Evolutionary conservation across 2,797 vertebrate species (phyloP).

Genomic region (Balearica regulorum): DNA sequence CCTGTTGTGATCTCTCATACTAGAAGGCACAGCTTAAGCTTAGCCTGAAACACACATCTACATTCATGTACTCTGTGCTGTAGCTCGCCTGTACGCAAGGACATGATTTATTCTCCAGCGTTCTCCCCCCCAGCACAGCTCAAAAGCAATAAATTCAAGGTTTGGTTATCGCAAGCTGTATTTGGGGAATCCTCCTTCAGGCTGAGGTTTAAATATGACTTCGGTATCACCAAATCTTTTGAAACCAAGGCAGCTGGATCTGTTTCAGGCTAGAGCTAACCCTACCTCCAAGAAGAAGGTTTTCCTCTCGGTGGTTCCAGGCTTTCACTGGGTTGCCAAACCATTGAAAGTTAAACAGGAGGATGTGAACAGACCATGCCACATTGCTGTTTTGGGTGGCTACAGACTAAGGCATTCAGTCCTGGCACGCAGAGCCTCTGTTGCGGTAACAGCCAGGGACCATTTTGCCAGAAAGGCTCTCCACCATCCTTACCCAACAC

Average conservation of each 20-base stretch:
- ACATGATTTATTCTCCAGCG: neutral
- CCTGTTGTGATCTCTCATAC: neutral
- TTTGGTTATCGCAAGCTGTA: neutral
- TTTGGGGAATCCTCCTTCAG: neutral
- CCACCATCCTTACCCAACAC: neutral
- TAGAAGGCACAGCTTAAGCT: neutral
- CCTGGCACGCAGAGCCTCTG: neutral
- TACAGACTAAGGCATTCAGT: neutral
- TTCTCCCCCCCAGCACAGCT: neutral
- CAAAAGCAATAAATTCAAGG: neutral
- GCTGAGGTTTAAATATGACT: neutral
- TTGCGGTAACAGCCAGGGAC: neutral
- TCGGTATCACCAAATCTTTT: neutral
- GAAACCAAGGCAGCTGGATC: neutral
- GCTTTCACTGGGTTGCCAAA: neutral
- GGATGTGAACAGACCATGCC: neutral
- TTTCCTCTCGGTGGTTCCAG: neutral
- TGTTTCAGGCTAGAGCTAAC: neutral
- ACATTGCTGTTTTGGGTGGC: neutral
- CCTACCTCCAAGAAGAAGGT: neutral
- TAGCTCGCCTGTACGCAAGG: neutral
- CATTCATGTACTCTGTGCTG: fast-evolving
- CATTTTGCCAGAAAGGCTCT: neutral
- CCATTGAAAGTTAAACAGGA: neutral
- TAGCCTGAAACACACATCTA: neutral